Evolutionary conservation across 2,888 invertebrate species (phyloP).

Genomic region (Cremastinae sp.): DNA sequence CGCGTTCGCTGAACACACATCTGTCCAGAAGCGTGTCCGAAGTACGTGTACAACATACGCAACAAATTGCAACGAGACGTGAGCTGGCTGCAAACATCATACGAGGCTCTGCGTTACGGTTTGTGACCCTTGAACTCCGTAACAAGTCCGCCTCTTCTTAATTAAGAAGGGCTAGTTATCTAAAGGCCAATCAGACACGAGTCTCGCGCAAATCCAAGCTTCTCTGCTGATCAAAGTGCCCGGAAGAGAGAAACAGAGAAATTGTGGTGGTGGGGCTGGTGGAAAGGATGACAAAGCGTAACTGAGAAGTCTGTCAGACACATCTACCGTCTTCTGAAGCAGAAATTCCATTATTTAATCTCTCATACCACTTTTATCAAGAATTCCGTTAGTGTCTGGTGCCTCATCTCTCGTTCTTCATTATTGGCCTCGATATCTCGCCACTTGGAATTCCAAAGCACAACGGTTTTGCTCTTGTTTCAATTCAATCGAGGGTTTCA

Average conservation of each 20-base stretch:
- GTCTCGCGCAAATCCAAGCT: constrained; percentile 35
- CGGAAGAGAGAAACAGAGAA: constrained; percentile 34
- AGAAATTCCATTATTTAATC: too few species aligned
- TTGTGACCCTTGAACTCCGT: constrained; percentile 44
- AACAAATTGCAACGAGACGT: constrained; percentile 35
- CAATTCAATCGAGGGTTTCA: too few species aligned
- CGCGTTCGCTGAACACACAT: neutral
- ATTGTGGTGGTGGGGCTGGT: too few species aligned
- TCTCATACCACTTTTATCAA: too few species aligned
- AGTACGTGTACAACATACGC: constrained; percentile 20
- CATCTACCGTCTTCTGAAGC: neutral
- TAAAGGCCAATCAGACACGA: constrained; percentile 64
- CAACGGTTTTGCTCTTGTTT: too few species aligned
- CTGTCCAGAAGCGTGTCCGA: neutral
- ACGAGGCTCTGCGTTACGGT: constrained; percentile 28
- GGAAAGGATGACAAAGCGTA: neutral
- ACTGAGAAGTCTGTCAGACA: constrained; percentile 16
- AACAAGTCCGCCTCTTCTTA: constrained; percentile 68
- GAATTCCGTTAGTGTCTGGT: too few species aligned
- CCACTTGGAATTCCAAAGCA: too few species aligned
- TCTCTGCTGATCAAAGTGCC: constrained; percentile 39
- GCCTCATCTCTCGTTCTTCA: too few species aligned
- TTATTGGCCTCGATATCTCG: too few species aligned
- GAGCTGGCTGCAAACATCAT: neutral
- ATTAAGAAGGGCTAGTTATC: constrained; percentile 74